Percentiles rank a stretch among this genome's conserved stretches.
Conservation (phyloP, 2,113 vertebrate species). For the Electrona antarctica region DNA sequence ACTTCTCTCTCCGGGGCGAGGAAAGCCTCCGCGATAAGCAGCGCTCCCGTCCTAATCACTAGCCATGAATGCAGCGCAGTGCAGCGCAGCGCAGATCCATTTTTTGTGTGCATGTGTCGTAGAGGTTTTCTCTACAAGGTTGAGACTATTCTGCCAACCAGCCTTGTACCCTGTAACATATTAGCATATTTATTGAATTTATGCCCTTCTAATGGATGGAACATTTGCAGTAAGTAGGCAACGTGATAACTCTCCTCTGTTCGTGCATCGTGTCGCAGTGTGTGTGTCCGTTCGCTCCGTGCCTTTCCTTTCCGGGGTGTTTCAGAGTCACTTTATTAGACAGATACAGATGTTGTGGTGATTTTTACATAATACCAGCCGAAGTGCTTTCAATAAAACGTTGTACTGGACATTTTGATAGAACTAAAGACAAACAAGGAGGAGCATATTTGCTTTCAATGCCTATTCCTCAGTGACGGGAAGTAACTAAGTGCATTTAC, state of each 20-base stretch:
- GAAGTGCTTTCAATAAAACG: slow-evolving; percentile 6
- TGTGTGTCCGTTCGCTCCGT: neutral
- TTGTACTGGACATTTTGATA: slow-evolving; percentile 2
- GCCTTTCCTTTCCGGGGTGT: slow-evolving; percentile 29
- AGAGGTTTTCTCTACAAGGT: slow-evolving; percentile 45
- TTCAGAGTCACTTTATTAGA: slow-evolving; percentile 24
- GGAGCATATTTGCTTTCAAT: too few relatives aligned
- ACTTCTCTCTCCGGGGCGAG: slow-evolving; percentile 44
- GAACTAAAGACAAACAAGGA: too few relatives aligned
- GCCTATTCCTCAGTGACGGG: too few relatives aligned
- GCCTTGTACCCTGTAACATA: slow-evolving; percentile 45
- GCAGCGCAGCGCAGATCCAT: neutral
- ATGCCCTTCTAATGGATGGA: slow-evolving; percentile 66
- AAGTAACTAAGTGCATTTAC: too few relatives aligned
- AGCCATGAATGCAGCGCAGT: slow-evolving; percentile 39
- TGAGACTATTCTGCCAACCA: slow-evolving; percentile 52
- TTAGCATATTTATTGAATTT: slow-evolving; percentile 76
- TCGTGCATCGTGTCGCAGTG: slow-evolving; percentile 6
- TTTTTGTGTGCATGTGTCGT: slow-evolving; percentile 32
- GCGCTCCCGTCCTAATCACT: slow-evolving; percentile 46
- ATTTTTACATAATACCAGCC: slow-evolving; percentile 6
- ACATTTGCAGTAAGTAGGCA: slow-evolving; percentile 64
- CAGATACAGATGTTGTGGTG: slow-evolving; percentile 1
- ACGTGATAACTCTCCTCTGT: slow-evolving; percentile 49
- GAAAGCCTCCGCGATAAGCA: slow-evolving; percentile 54